These are phyloP conservation scores for Platerodrilus igneus DNA, from an alignment of 2,888 invertebrate genomes.

Conservation along the genomic window DNA sequence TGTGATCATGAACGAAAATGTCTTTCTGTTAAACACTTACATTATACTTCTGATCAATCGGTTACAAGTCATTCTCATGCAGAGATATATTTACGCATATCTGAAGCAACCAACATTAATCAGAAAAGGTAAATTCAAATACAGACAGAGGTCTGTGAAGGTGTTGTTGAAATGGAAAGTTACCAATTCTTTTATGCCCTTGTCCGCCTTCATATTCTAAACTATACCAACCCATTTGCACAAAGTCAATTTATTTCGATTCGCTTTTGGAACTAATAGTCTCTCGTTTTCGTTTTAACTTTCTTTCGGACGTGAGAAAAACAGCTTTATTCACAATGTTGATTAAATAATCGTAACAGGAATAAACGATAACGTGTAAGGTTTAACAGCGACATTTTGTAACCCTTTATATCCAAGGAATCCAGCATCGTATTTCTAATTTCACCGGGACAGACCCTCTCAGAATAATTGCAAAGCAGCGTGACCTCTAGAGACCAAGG, in stretches of 20 bases:
- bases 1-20: conserved; percentile 46
- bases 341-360: too few species aligned
- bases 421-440: conserved; percentile 27
- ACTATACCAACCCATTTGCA: too few species aligned
- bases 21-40: conserved; percentile 22
- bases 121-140: conserved; percentile 1
- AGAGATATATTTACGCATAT: not conserved
- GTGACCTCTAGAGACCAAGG: conserved; percentile 45
- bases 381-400: conserved; percentile 26
- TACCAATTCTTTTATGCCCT: conserved; percentile 46
- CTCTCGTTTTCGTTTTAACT: too few species aligned
- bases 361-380: too few species aligned
- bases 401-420: conserved; percentile 25
- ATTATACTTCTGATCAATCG: conserved; percentile 13
- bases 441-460: conserved; percentile 31
- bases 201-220: too few species aligned
- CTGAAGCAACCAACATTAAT: not conserved
- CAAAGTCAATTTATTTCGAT: too few species aligned
- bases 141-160: conserved; percentile 47
- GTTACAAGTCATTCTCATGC: not conserved
- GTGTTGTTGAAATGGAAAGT: conserved; percentile 55
- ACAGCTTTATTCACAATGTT: too few species aligned
- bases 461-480: conserved; percentile 46
- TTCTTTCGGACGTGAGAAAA: too few species aligned
- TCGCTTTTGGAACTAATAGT: too few species aligned